Percentiles rank a stretch among this genome's conserved stretches.
Conservation (phyloP, 2,797 vertebrate species). For the Lophotriccus pileatus region DNA sequence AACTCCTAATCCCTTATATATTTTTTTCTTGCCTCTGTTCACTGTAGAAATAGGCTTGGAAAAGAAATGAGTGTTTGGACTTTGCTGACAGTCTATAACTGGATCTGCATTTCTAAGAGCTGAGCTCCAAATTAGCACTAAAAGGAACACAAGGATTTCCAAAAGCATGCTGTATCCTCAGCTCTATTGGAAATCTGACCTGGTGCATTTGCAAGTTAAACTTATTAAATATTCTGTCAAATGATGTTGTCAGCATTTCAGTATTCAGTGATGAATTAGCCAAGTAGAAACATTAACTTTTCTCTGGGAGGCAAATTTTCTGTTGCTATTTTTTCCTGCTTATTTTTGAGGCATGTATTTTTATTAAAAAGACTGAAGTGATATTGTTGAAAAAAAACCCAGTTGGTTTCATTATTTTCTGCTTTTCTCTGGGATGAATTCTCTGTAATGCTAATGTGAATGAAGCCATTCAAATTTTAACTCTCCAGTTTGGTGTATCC, state of each 20-base stretch:
- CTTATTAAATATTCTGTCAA: not conserved
- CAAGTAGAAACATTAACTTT: not conserved
- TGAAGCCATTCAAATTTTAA: not conserved
- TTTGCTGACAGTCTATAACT: not conserved
- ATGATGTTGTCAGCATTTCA: not conserved
- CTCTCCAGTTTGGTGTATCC: not conserved
- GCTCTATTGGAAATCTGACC: not conserved
- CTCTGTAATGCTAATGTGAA: not conserved
- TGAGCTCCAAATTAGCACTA: not conserved
- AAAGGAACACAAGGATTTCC: not conserved
- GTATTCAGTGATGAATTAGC: not conserved
- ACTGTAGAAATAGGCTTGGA: not conserved
- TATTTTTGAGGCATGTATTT: conserved; percentile 22
- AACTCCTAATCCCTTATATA: not conserved
- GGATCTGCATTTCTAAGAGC: not conserved
- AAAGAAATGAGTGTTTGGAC: not conserved
- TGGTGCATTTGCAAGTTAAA: not conserved
- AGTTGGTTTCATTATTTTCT: not conserved
- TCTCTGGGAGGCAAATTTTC: not conserved
- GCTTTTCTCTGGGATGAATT: not conserved
- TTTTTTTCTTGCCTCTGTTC: not conserved
- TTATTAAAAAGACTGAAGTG: not conserved
- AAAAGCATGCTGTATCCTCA: not conserved
- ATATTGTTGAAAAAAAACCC: not conserved
- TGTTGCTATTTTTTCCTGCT: conserved; percentile 21